Percentiles rank a stretch among this genome's conserved stretches.
These are phyloP conservation scores for Drosophila novamexicana DNA, from an alignment of 1,140 invertebrate genomes.

Conservation along the genomic window DNA sequence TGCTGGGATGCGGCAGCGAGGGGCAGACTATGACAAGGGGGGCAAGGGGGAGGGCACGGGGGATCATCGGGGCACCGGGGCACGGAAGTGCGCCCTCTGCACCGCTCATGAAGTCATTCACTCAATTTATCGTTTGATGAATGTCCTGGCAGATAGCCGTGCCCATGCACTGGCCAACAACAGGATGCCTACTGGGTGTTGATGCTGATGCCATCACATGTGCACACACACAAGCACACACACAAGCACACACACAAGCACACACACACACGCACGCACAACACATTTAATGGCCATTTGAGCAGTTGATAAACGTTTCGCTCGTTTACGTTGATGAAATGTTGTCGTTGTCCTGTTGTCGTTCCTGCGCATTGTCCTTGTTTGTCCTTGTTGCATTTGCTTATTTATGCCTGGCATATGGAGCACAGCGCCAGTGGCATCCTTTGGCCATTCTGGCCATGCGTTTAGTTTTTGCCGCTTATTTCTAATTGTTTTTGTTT, in stretches of 20 bases:
- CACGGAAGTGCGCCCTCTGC: constrained; percentile 76
- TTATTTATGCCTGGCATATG: constrained; percentile 77
- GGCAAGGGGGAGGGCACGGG: no score
- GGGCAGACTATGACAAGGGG: neutral
- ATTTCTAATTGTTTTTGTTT: constrained; percentile 81
- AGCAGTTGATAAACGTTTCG: constrained; percentile 84
- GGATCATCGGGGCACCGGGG: neutral
- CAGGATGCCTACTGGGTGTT: constrained; percentile 36
- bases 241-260: constrained; percentile 23
- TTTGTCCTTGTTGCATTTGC: constrained; percentile 67
- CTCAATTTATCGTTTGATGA: constrained; percentile 84
- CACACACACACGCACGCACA: constrained; percentile 45
- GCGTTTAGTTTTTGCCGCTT: constrained; percentile 74
- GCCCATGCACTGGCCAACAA: constrained; percentile 28
- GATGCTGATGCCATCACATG: constrained; percentile 38
- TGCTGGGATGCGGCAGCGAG: constrained; percentile 20
- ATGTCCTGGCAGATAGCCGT: constrained; percentile 81
- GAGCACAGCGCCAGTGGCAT: constrained; percentile 33
- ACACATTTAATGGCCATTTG: constrained; percentile 84
- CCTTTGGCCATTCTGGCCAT: constrained; percentile 24
- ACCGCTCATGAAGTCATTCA: constrained; percentile 84
- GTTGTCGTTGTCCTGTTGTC: constrained; percentile 60
- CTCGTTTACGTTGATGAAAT: constrained; percentile 83
- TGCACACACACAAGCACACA: constrained; percentile 35
- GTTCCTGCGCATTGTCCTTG: neutral